phyloP scores from a whole-genome alignment of 1,140 invertebrate species.

The Sweltsa coloradensis region DNA sequence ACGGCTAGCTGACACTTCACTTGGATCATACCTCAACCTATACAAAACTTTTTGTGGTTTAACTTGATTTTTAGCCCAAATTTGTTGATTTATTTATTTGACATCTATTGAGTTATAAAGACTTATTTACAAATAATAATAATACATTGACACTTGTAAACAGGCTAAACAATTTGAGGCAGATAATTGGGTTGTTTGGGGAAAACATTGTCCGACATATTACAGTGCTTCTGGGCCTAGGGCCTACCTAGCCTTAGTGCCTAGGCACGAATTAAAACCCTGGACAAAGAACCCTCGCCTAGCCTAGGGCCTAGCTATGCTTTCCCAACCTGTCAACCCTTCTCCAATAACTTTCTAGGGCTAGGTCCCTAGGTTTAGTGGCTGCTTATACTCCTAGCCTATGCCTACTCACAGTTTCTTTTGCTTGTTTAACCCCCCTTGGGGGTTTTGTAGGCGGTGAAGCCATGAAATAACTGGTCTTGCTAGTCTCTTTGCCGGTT shows the following conservation, averaged over 20 bases:
- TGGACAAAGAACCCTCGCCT: not conserved
- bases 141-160: too few relatives aligned
- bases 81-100: too few relatives aligned
- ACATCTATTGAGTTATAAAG: too few relatives aligned
- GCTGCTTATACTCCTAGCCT: not conserved
- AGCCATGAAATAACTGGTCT: constrained; percentile 16
- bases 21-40: too few relatives aligned
- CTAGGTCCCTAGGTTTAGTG: not conserved
- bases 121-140: too few relatives aligned
- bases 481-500: too few relatives aligned
- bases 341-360: not conserved
- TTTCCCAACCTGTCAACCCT: not conserved
- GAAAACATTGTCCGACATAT: too few relatives aligned
- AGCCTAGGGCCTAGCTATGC: not conserved
- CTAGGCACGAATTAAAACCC: not conserved
- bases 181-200: too few relatives aligned
- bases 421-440: constrained; percentile 63
- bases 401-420: constrained; percentile 54
- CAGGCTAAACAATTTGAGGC: too few relatives aligned
- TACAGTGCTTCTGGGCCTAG: not conserved
- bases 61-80: too few relatives aligned
- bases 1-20: too few relatives aligned
- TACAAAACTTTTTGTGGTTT: too few relatives aligned
- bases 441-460: constrained; percentile 66
- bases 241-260: not conserved